Evolutionary conservation across 2,888 invertebrate genomes (phyloP).

Genomic region (Caenorhabditis zanzibari): DNA sequence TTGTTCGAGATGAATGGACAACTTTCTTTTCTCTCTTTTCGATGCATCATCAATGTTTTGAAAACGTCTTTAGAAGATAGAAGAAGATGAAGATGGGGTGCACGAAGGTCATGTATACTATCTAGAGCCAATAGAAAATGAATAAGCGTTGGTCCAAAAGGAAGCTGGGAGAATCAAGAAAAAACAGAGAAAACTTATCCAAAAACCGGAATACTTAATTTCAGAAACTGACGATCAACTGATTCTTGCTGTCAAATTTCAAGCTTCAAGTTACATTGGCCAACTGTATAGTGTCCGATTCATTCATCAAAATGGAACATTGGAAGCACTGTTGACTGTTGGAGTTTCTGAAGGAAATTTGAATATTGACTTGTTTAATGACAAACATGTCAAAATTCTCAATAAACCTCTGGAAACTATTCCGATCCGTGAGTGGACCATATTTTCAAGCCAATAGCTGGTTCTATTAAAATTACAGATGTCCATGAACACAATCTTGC

Average conservation of each 20-base stretch:
- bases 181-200: not conserved
- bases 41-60: conserved; percentile 54
- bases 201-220: not conserved
- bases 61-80: conserved; percentile 25
- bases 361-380: conserved; percentile 59
- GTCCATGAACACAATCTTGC: conserved; percentile 48
- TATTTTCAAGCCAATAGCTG: not conserved
- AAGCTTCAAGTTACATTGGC: conserved; percentile 58
- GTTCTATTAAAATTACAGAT: conserved; percentile 30
- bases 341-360: conserved; percentile 55
- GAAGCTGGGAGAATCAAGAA: too few relatives aligned
- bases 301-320: conserved; percentile 54
- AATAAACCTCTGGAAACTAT: conserved; percentile 64
- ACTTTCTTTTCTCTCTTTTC: not conserved
- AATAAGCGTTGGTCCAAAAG: not conserved
- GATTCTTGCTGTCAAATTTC: conserved; percentile 59
- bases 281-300: conserved; percentile 65
- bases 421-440: conserved; percentile 61
- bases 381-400: conserved; percentile 40
- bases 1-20: conserved; percentile 30
- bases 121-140: not conserved
- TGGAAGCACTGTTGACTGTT: conserved; percentile 52
- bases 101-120: too few relatives aligned
- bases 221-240: conserved; percentile 59
- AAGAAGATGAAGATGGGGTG: not conserved